A percentile compares a stretch with the other conserved stretches of the same genome.
Evolutionary conservation across 2,797 vertebrate genomes (phyloP).

Genomic region (Meriones psammophilus): DNA sequence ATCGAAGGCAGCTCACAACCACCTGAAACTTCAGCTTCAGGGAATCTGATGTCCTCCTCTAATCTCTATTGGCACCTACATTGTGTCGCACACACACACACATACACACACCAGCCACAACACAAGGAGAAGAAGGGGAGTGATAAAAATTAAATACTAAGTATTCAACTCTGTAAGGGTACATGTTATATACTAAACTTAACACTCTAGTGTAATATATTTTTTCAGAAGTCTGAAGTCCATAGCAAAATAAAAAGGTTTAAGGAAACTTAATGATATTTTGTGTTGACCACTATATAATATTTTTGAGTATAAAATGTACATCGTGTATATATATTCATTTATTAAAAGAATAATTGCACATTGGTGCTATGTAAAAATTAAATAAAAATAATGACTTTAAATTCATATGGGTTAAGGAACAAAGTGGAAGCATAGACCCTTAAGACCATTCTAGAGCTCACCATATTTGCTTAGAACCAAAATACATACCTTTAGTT

Average conservation of each 20-base stretch:
- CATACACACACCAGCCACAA: too few relatives aligned
- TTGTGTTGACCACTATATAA: background rate
- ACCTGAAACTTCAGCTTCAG: too few relatives aligned
- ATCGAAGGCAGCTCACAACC: background rate
- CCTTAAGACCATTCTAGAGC: background rate
- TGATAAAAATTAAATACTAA: background rate
- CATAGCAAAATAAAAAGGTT: background rate
- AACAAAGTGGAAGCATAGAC: background rate
- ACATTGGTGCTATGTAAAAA: background rate
- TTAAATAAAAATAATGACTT: background rate
- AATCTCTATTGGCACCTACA: background rate
- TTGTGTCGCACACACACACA: background rate
- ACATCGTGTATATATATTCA: background rate
- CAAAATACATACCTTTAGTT: background rate
- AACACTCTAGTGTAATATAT: background rate
- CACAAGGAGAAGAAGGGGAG: background rate
- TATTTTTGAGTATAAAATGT: background rate
- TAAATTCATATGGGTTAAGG: background rate
- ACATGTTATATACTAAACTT: background rate
- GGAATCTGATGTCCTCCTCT: background rate
- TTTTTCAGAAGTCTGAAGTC: background rate
- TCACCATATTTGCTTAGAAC: background rate
- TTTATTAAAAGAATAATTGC: background rate
- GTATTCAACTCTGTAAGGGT: background rate
- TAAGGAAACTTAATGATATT: background rate